Base-by-base conservation (phyloP, 2,113 vertebrate species). In the Gymnarchus niloticus region DNA sequence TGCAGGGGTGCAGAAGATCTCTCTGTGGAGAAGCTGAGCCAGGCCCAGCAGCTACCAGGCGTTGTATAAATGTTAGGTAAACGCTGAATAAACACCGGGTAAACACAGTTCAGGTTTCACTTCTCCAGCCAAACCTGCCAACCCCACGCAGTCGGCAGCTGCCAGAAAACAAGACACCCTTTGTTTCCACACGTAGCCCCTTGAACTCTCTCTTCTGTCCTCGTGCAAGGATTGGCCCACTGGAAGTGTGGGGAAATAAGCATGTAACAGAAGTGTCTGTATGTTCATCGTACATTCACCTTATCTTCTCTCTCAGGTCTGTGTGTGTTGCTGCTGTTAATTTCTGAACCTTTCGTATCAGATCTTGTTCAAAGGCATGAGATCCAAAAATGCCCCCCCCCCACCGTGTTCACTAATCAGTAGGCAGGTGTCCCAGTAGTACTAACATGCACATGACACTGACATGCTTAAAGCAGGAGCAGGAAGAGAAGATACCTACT, bases 21-120 rank as follows among this genome's bases (percentile, higher is more conserved):
- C 14, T 76, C 54, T 84, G 33, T 85, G 83, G 84, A 88, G 85
- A 81, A 57, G n/a, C 61, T 33, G 56, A 77, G 77, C 25, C n/a
- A 44, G 19, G 76, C 51, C 56, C 65, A 82, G 46, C 51, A 86
- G 85, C 85, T 69, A 88, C 84, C 76, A 88, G 76, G 86, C 87
- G 82, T 83, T 83, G 88, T 84, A 88, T 89, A 56, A 87, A 87
- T 87, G 87, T 81, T 87, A 90, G 89, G 86, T 86, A 88, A 90
- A 88, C 82, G 49, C 41, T 65, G 87, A 85, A 89, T 90, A 84
- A 91, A 92, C 19, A 46, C 81, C 89, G 87, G 48, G 83, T 89
- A 90, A 93, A 92, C 89, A 89, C 9, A 23, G 87, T 88, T 90
- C 80, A 84, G 87, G 88, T 90, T 89, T 92, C 88, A 88, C 52